These are phyloP conservation scores for Clivina fossor DNA, from an alignment of 2,888 invertebrate species.

Conservation along the genomic window DNA sequence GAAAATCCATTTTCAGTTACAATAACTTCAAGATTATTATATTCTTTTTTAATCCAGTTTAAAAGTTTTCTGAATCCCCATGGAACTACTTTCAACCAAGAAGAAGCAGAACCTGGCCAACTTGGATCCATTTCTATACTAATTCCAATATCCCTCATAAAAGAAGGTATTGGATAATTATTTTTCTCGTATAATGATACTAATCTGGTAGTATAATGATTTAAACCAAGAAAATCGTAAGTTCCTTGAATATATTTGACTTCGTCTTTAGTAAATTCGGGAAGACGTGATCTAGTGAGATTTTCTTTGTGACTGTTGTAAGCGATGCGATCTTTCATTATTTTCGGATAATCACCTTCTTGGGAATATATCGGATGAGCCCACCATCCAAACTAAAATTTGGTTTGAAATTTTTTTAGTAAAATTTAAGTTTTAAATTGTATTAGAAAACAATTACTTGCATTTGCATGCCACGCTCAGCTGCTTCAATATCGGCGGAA, in stretches of 20 bases:
- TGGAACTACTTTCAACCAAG: constrained; percentile 43
- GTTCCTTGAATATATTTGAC: constrained; percentile 47
- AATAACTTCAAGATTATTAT: constrained; percentile 17
- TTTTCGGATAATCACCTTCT: constrained; percentile 28
- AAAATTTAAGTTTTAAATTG: too few relatives aligned
- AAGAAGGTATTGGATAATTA: constrained; percentile 35
- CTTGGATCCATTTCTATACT: constrained; percentile 38
- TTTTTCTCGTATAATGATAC: constrained; percentile 26
- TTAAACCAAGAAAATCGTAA: constrained; percentile 55
- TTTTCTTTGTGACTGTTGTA: constrained; percentile 25
- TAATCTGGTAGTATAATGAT: constrained; percentile 53
- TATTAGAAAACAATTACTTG: too few relatives aligned
- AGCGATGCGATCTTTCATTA: constrained; percentile 22
- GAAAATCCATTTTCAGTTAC: constrained; percentile 26
- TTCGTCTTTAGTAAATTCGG: constrained; percentile 35
- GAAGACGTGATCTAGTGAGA: constrained; percentile 20
- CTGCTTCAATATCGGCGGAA: too few relatives aligned
- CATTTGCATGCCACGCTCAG: too few relatives aligned
- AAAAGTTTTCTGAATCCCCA: constrained; percentile 26
- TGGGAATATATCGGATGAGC: constrained; percentile 39
- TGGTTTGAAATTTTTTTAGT: background rate
- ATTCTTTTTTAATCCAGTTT: constrained; percentile 25
- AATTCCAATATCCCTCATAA: constrained; percentile 36
- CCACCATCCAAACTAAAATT: constrained; percentile 42
- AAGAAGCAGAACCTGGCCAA: constrained; percentile 39